Conservation (phyloP, 2,113 vertebrate genomes). For the Lichenostomus cassidix region DNA sequence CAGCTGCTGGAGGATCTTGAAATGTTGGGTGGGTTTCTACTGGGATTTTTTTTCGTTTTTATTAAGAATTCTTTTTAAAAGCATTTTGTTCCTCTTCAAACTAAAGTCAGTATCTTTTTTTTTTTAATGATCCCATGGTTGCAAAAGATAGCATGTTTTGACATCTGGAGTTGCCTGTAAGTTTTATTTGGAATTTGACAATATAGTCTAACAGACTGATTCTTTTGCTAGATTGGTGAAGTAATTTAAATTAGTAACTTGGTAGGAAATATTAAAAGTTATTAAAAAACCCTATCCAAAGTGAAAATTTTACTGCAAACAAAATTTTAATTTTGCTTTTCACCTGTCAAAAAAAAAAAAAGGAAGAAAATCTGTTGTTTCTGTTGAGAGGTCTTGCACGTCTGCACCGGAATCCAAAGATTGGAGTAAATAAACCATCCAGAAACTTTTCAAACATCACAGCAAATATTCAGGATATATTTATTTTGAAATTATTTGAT, state of each 20-base stretch:
- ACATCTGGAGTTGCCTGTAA: neutral
- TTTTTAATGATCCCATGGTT: conserved; percentile 2
- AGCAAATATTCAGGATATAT: neutral
- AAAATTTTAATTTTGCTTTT: neutral
- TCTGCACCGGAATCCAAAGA: neutral
- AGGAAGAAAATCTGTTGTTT: neutral
- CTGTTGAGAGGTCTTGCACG: neutral
- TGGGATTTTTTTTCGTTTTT: accelerated
- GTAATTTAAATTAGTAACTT: neutral
- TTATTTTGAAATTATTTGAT: neutral
- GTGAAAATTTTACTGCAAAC: neutral
- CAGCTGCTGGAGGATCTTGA: neutral
- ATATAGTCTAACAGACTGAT: neutral
- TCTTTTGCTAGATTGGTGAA: neutral
- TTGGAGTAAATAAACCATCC: neutral
- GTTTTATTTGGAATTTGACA: neutral
- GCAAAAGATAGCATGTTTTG: neutral
- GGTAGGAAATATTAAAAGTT: neutral
- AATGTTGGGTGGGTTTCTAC: neutral
- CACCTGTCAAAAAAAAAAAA: neutral
- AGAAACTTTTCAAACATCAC: neutral
- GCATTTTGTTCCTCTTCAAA: conserved; percentile 23
- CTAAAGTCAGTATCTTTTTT: neutral
- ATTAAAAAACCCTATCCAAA: neutral
- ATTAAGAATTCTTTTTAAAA: neutral